A percentile compares a stretch with the other conserved stretches of the same genome.
Conservation (phyloP, 2,797 vertebrate genomes). For the Myoxocephalus aenaeus region DNA sequence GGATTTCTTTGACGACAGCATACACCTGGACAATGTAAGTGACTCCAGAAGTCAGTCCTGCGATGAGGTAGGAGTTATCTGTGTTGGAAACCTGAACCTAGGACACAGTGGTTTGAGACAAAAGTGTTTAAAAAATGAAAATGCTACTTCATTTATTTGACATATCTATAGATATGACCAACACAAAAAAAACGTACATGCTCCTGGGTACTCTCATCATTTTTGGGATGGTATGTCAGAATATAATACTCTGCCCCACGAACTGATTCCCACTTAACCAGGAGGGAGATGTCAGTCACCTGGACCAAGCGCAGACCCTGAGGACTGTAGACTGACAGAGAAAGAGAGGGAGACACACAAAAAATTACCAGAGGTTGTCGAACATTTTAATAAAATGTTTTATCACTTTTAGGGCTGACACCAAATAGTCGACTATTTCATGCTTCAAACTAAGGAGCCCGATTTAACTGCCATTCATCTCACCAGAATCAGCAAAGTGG, state of each 20-base stretch:
- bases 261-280: constrained; percentile 88
- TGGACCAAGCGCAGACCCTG: constrained; percentile 84
- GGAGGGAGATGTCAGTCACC: constrained; percentile 85
- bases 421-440: background rate
- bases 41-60: constrained; percentile 83
- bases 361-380: constrained; percentile 9
- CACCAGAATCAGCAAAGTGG: too few relatives aligned
- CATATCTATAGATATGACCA: background rate
- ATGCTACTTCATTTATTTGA: background rate
- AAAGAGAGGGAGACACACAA: constrained; percentile 5
- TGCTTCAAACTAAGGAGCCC: background rate
- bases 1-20: constrained; percentile 82
- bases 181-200: constrained; percentile 58
- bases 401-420: background rate
- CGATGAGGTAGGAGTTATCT: constrained; percentile 85
- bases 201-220: constrained; percentile 66
- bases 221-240: constrained; percentile 86
- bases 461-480: background rate
- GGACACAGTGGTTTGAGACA: background rate
- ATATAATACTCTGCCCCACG: constrained; percentile 87
- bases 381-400: constrained; percentile 5
- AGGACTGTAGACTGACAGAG: constrained; percentile 82
- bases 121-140: constrained; percentile 4
- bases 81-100: constrained; percentile 82
- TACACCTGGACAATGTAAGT: constrained; percentile 84